Evolutionary conservation across 2,113 vertebrate genomes (phyloP), one percentile per base, ranked within the genome.

Genomic region (Syrrhaptes paradoxus): DNA sequence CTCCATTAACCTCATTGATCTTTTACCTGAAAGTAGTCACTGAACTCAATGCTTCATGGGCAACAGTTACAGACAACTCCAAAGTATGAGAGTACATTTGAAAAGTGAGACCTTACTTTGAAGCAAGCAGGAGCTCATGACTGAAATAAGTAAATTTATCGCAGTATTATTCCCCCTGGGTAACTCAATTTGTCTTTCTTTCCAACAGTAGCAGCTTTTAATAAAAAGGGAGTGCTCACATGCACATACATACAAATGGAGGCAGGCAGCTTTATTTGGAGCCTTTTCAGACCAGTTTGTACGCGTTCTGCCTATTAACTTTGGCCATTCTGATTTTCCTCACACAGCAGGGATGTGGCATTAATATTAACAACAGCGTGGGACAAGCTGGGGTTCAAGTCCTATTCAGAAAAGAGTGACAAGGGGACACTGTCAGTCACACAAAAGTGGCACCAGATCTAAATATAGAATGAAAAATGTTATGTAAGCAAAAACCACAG

Each of bases 331-430:
- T 73, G 59, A 74, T 81, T 93, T 95, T 75, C 28, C n/a, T 95
- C 91, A 75, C 90, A 88, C 67, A 62, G 71, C 63, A 72, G 74
- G 75, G 45, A 77, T 24, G 12, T 49, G 59, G 71, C 96, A 75
- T 84, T 92, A 93, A 95, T 81, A 92, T 79, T 87, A 89, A 97
- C 86, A 83, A 9, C 43, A 70, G 71, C 95, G 84, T 20, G 7
- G 41, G 28, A 74, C 61, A 67, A 66, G n/a, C 49, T 68, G 62
- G 77, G 45, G 26, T 65, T 87, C 74, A 63, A 65, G 49, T 48
- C 20, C 74, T 89, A 3, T 72, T 93, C 85, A 84, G 61, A 31
- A 63, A 32, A 85, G 34, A 91, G 20, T 63, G 48, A 84, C 86
- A 91, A 89, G 49, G 46, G 58, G 57, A 75, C 62, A 48, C 13